Evolutionary conservation across 2,113 vertebrate species (phyloP).

Genomic region (Jaculus jaculus): DNA sequence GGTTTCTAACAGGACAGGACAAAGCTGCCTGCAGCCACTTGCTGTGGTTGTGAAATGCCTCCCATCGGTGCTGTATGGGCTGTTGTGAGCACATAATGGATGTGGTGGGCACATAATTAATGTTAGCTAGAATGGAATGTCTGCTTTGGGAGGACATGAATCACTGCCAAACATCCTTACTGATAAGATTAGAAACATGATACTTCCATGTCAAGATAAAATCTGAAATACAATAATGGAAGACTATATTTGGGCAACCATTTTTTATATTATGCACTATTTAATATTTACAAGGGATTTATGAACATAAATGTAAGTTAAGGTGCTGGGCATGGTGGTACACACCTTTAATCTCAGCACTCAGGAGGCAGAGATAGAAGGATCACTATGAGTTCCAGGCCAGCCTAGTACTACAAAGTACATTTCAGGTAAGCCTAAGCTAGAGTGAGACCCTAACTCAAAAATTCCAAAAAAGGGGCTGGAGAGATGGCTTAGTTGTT

Average conservation of each 20-base stretch:
- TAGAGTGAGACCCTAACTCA: no score
- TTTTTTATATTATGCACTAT: neutral
- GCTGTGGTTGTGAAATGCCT: neutral
- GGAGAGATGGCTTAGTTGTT: no score
- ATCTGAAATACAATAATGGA: neutral
- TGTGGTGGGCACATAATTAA: neutral
- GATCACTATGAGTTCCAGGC: no score
- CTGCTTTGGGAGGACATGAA: neutral
- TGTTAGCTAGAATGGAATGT: constrained; percentile 23
- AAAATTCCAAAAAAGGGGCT: no score
- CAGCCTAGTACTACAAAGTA: no score
- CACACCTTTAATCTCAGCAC: no score
- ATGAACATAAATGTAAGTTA: neutral
- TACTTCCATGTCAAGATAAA: neutral
- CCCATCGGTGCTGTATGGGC: neutral
- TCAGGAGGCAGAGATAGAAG: no score
- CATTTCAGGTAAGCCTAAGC: no score
- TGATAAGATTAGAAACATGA: constrained; percentile 43
- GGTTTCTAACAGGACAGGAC: neutral
- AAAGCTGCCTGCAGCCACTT: neutral
- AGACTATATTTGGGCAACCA: neutral
- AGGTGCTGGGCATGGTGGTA: no score
- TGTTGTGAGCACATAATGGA: neutral
- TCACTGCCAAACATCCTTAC: constrained; percentile 37
- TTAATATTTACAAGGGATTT: neutral